Conservation (phyloP, 2,888 invertebrate genomes). For the Phalangium opilio region DNA sequence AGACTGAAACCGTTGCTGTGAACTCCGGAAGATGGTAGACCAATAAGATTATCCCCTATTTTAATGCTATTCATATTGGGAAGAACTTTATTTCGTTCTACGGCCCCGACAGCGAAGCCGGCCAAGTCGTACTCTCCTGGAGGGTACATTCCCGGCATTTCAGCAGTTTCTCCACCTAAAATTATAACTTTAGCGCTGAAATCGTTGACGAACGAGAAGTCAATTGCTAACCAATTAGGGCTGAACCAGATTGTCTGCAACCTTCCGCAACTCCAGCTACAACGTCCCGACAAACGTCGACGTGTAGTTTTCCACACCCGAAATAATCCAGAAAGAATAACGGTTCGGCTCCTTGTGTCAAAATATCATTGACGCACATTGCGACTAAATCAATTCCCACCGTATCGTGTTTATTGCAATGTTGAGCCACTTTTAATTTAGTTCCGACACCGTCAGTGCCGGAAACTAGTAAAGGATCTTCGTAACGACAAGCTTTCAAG, state of each 20-base stretch:
- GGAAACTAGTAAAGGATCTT: conserved; percentile 74
- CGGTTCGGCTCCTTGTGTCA: conserved; percentile 89
- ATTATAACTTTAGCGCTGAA: conserved; percentile 6
- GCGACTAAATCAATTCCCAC: conserved; percentile 92
- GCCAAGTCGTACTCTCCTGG: conserved; percentile 83
- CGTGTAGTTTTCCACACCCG: conserved; percentile 72
- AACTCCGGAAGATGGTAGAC: conserved; percentile 72
- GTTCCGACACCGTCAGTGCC: conserved; percentile 95
- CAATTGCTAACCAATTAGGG: conserved; percentile 76
- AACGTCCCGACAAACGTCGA: conserved; percentile 56
- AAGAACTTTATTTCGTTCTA: conserved; percentile 57
- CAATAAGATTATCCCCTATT: conserved; percentile 65
- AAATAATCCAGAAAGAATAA: conserved; percentile 94
- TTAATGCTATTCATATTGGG: conserved; percentile 50
- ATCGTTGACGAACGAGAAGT: too few species aligned
- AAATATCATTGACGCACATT: conserved; percentile 93
- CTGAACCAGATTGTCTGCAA: conserved; percentile 69
- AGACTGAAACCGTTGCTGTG: conserved; percentile 92
- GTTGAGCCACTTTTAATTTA: conserved; percentile 80
- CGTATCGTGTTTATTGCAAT: conserved; percentile 56
- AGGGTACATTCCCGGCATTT: conserved; percentile 89
- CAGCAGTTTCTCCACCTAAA: conserved; percentile 84
- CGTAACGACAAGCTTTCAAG: conserved; percentile 49
- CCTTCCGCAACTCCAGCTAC: conserved; percentile 76
- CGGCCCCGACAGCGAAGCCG: conserved; percentile 87